Conservation (phyloP, 2,797 vertebrate species). For the Dryobates pubescens region DNA sequence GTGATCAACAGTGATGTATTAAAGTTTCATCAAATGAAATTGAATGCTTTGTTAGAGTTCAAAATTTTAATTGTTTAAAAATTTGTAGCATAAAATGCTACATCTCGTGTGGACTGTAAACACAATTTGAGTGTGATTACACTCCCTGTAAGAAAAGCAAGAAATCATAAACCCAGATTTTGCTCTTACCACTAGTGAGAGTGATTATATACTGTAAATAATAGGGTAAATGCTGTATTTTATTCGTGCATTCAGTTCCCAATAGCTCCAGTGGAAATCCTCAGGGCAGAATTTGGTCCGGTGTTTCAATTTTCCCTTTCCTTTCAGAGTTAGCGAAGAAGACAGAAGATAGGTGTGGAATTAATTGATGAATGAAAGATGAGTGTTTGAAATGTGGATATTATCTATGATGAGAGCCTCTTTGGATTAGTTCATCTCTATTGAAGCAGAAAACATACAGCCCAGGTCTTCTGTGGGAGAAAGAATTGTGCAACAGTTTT, state of each 20-base stretch:
- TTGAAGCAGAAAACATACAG: constrained; percentile 14
- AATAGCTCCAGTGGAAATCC: background rate
- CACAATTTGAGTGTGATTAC: background rate
- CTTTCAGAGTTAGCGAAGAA: background rate
- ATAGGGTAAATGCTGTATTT: background rate
- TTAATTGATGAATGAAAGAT: constrained; percentile 22
- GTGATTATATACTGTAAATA: background rate
- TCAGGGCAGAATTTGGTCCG: background rate
- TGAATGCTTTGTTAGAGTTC: background rate
- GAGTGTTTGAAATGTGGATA: background rate
- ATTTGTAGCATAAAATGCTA: background rate
- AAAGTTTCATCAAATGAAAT: background rate
- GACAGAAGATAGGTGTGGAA: background rate
- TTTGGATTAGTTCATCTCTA: constrained; percentile 28
- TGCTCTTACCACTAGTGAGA: background rate
- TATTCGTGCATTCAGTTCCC: background rate
- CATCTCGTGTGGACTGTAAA: background rate
- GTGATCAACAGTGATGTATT: background rate
- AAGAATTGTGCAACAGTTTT: background rate
- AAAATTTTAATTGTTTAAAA: background rate
- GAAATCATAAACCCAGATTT: background rate
- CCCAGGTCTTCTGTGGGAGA: background rate
- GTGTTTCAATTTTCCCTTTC: background rate
- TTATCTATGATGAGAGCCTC: background rate
- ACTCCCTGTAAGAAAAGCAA: background rate